These are phyloP conservation scores for Coccyzus lansbergi DNA, from an alignment of 2,797 vertebrate species.

Conservation along the genomic window DNA sequence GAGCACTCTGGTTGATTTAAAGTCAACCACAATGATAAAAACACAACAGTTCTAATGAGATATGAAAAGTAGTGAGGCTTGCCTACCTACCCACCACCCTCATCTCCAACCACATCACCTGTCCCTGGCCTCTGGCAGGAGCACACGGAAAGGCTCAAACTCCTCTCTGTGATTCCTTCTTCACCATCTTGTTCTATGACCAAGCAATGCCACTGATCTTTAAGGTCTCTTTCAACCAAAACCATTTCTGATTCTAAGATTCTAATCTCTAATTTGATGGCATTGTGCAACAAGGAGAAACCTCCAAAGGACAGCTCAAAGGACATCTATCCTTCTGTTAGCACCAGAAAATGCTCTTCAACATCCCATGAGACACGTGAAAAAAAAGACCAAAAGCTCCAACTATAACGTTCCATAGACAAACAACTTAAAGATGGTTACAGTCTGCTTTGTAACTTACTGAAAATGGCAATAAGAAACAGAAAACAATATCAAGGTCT, in stretches of 20 bases:
- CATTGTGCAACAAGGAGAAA: neutral
- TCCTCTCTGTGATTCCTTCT: neutral
- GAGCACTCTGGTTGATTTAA: no score
- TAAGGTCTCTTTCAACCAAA: no score
- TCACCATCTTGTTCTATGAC: neutral
- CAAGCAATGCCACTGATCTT: no score
- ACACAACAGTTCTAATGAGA: no score
- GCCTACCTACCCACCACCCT: no score
- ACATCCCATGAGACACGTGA: neutral
- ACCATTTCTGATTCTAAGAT: no score
- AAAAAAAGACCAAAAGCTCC: neutral
- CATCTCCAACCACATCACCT: no score
- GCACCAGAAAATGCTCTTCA: neutral
- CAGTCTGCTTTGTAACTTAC: neutral
- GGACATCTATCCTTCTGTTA: neutral
- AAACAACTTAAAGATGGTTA: neutral
- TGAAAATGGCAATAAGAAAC: neutral
- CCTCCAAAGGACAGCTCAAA: neutral
- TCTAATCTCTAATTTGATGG: no score
- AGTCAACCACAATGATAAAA: no score
- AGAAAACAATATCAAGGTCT: neutral
- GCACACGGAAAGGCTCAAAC: no score
- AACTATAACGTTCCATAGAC: neutral
- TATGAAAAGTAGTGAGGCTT: no score
- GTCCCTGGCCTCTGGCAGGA: no score